phyloP scores from a whole-genome alignment of 2,888 invertebrate species.

The Ellobium chinense region DNA sequence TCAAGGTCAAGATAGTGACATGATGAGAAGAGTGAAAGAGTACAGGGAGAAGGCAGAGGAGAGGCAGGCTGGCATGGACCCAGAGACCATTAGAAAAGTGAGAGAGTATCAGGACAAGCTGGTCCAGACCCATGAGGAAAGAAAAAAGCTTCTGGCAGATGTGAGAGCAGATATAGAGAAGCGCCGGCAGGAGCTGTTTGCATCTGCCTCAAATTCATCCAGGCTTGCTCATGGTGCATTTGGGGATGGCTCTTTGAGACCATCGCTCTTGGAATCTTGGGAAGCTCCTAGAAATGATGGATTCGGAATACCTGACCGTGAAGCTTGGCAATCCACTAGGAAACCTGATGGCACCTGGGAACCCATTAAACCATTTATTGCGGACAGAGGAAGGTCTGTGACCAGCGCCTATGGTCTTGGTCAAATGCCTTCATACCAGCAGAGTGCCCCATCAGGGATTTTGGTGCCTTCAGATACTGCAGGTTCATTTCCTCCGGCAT shows the following conservation, averaged over 20 bases:
- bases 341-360: conserved; percentile 3
- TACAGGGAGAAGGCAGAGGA: conserved; percentile 60
- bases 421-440: background rate
- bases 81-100: conserved; percentile 53
- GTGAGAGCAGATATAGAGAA: conserved; percentile 65
- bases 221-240: background rate
- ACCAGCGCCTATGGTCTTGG: background rate
- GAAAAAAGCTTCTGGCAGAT: conserved; percentile 61
- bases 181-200: conserved; percentile 54
- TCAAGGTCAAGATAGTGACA: background rate
- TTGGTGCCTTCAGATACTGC: background rate
- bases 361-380: conserved; percentile 5
- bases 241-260: background rate
- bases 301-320: background rate
- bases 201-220: background rate
- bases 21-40: conserved; percentile 56
- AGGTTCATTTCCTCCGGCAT: no score
- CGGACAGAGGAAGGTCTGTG: background rate
- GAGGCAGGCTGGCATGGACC: conserved; percentile 54
- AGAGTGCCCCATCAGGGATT: background rate
- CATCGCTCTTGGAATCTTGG: background rate
- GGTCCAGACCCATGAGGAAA: conserved; percentile 64
- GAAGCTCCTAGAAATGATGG: background rate
- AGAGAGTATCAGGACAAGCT: conserved; percentile 66
- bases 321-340: background rate